phyloP scores from a whole-genome alignment of 2,113 vertebrate species.

The Bubo blakistoni region DNA sequence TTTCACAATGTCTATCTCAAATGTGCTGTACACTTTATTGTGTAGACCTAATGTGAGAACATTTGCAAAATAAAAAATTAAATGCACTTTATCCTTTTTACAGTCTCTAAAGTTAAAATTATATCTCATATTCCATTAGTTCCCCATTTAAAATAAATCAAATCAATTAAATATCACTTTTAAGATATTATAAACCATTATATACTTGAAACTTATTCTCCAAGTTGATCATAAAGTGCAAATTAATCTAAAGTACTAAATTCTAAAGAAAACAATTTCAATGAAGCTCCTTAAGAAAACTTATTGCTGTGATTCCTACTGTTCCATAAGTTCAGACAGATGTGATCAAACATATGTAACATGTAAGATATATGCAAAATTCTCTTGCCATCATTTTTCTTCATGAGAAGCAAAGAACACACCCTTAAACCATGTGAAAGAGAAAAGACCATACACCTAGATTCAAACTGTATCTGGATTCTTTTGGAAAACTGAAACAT shows the following conservation, averaged over 20 bases:
- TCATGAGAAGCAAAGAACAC: neutral
- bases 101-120: conserved; percentile 57
- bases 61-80: conserved; percentile 48
- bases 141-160: conserved; percentile 45
- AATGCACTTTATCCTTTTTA: conserved; percentile 26
- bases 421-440: conserved; percentile 31
- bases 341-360: conserved; percentile 23
- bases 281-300: conserved; percentile 51
- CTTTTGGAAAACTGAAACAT: conserved; percentile 51
- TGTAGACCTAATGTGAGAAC: neutral
- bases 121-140: conserved; percentile 31
- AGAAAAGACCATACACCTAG: neutral
- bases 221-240: conserved; percentile 60
- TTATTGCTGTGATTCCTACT: conserved; percentile 8
- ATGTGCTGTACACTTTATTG: neutral
- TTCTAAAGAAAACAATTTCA: neutral
- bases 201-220: conserved; percentile 49
- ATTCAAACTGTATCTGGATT: neutral
- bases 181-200: conserved; percentile 10
- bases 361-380: neutral
- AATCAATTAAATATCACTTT: conserved; percentile 52
- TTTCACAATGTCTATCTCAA: neutral
- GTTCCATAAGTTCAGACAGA: conserved; percentile 46
- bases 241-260: conserved; percentile 21
- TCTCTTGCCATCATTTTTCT: neutral